Percentiles rank a stretch among this genome's conserved stretches.
These are phyloP conservation scores for Cardiocondyla obscurior DNA, from an alignment of 1,140 invertebrate genomes.

Conservation along the genomic window DNA sequence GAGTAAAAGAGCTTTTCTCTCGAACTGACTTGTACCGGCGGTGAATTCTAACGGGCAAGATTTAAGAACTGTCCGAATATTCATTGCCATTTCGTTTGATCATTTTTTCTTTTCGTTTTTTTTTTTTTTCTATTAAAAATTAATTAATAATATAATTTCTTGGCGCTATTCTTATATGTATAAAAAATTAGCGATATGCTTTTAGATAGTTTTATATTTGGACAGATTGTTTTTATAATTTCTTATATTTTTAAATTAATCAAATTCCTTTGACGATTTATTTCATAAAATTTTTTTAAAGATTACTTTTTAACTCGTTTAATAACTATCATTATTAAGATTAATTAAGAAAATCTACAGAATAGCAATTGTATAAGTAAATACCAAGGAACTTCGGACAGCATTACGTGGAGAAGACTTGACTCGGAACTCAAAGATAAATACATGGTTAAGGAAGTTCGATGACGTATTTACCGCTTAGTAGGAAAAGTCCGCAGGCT, in stretches of 20 bases:
- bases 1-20: neutral
- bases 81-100: neutral
- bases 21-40: too few relatives aligned
- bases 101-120: neutral
- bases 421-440: neutral
- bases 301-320: neutral
- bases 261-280: too few relatives aligned
- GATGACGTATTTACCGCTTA: constrained; percentile 84
- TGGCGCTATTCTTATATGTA: too few relatives aligned
- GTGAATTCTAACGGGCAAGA: neutral
- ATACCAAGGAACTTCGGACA: neutral
- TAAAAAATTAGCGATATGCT: neutral
- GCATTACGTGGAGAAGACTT: neutral
- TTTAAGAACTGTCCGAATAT: neutral
- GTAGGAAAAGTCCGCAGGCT: constrained; percentile 87
- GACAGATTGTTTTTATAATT: neutral
- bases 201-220: neutral
- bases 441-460: neutral
- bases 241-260: neutral
- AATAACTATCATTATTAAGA: neutral
- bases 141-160: too few relatives aligned
- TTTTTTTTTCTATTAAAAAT: too few relatives aligned
- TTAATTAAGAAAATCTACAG: neutral
- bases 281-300: too few relatives aligned
- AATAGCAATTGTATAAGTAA: neutral